A percentile compares a stretch with the other conserved stretches of the same genome.
Evolutionary conservation across 2,888 invertebrate genomes (phyloP).

Genomic region (Hirtodrosophila trivittata): DNA sequence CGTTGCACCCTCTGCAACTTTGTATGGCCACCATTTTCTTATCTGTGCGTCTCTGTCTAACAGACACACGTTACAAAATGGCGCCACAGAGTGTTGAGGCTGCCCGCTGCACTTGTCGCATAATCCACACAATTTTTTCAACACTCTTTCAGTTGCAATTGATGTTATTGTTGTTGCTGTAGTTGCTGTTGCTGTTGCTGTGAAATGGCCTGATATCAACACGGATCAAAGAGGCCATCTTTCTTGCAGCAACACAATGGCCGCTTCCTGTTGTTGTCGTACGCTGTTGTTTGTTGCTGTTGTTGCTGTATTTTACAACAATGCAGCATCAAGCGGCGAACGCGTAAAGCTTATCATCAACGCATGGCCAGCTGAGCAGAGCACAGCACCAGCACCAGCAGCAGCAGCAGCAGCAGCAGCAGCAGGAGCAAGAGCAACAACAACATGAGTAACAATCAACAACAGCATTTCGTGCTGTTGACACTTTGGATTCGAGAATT

Average conservation of each 20-base stretch:
- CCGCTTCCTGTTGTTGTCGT: constrained; percentile 62
- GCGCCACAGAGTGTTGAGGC: constrained; percentile 49
- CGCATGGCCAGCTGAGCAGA: constrained; percentile 68
- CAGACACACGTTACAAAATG: constrained; percentile 6
- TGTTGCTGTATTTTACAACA: constrained; percentile 55
- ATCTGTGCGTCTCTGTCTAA: constrained; percentile 3
- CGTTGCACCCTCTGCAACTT: constrained; percentile 4
- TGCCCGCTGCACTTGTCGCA: constrained; percentile 72
- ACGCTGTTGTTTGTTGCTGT: constrained; percentile 27
- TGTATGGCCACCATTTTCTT: not conserved
- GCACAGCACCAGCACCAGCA: constrained; percentile 29
- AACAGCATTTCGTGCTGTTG: constrained; percentile 80
- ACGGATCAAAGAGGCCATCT: constrained; percentile 79
- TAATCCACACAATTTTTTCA: constrained; percentile 67
- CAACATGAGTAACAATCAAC: constrained; percentile 62
- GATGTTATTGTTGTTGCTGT: constrained; percentile 28
- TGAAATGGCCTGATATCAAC: constrained; percentile 65
- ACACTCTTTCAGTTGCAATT: constrained; percentile 15
- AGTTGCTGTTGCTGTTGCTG: constrained; percentile 59
- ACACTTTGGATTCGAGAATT: constrained; percentile 81
- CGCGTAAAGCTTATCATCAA: constrained; percentile 79
- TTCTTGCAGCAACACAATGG: constrained; percentile 68
- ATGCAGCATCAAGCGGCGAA: constrained; percentile 73
- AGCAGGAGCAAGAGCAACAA: constrained; percentile 24
- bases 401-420: constrained; percentile 18